Conservation (phyloP, 2,797 vertebrate genomes). For the Ceryle rudis region DNA sequence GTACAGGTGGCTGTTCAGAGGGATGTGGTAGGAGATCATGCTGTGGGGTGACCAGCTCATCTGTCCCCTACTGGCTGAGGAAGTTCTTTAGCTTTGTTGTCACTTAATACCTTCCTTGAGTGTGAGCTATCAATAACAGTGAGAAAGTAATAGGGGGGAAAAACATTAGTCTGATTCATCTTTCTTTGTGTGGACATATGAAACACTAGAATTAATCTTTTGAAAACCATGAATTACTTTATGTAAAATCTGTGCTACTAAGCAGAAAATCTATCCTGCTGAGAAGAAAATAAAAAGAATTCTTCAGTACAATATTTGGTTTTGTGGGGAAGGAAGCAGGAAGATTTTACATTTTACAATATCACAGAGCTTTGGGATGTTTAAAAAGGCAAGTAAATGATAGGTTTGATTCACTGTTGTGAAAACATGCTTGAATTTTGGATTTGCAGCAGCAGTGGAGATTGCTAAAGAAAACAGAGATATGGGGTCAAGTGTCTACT, state of each 20-base stretch:
- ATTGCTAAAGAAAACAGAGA: not conserved
- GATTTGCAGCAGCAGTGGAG: not conserved
- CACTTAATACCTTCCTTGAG: not conserved
- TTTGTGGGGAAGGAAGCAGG: not conserved
- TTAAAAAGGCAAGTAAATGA: slow-evolving; percentile 13
- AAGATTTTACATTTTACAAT: not conserved
- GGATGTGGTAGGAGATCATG: not conserved
- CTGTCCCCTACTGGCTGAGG: not conserved
- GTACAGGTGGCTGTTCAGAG: not conserved
- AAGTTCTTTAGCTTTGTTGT: not conserved
- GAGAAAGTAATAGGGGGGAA: not conserved
- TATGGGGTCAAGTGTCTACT: not conserved
- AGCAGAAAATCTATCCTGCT: slow-evolving; percentile 17
- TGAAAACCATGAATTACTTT: slow-evolving; percentile 31
- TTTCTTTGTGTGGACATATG: not conserved
- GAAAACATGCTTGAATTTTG: not conserved
- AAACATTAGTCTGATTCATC: not conserved
- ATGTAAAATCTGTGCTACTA: slow-evolving; percentile 1
- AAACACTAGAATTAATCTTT: slow-evolving; percentile 45
- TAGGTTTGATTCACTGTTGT: not conserved
- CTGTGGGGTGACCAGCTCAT: not conserved
- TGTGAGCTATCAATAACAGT: not conserved
- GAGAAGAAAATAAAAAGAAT: not conserved
- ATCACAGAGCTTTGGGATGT: not conserved
- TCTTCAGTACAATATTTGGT: not conserved